Evolutionary conservation across 2,888 invertebrate genomes (phyloP), one percentile per base, ranked within the genome.

Genomic region (Pheosia tremula): DNA sequence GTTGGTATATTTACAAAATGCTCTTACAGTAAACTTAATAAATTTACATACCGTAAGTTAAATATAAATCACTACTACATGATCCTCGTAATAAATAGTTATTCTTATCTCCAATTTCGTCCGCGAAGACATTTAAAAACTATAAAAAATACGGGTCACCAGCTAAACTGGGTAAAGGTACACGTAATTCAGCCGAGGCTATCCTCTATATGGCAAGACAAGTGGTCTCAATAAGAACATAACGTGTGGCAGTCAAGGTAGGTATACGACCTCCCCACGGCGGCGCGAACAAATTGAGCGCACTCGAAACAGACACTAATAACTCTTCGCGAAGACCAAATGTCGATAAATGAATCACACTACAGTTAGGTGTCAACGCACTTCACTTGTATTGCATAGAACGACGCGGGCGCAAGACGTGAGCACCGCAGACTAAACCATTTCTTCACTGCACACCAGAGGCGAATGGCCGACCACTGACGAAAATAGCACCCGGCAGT

Each of bases 31-130:
- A 37, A 58, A 61, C 58, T 67, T 69, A 75, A 50, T 59, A 24
- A 24, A 68, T 56, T 71, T 68, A 74, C 69, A 72, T 64, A 71
- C 67, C 70, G 64, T 86, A 80, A 64, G 61, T 78, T 74, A 95
- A 78, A 96, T 95, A 90, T 96, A 95, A 83, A 96, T 93, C 59
- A 96, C 95, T 72, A 96, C 94, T 61, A 95, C 94, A 79, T 95
- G 94, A 80, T 95, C 94, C 78, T 95, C 95, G 85, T 95, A 95
- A 86, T 95, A 95, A 75, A 96, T 95, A 11, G 96, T 96, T 75
- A 96, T 95, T 74, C 96, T 93, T 83, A 96, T 95, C 82, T 96
- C 94, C 68, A 95, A 91, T 87, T 95, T 96, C 65, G 93, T 92
- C 69, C 94, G 94, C 74, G 95, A 95, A 72, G 96, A 96, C 96